Evolutionary conservation across 1,140 invertebrate species (phyloP).

Genomic region (Ostrea edulis): DNA sequence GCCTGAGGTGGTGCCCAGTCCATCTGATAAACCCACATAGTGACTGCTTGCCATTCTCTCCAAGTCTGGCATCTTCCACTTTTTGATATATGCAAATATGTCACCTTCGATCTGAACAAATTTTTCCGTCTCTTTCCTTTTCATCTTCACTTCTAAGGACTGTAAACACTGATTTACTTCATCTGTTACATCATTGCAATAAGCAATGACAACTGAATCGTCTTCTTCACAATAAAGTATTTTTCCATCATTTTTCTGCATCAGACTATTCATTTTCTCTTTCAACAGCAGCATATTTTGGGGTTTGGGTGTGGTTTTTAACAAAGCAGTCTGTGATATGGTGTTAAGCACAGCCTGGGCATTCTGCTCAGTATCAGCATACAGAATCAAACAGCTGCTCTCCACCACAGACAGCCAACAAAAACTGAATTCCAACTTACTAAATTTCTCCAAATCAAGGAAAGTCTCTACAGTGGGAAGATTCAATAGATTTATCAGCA

Average conservation of each 20-base stretch:
- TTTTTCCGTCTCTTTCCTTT: slow-evolving; percentile 5
- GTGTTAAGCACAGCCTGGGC: neutral
- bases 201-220: neutral
- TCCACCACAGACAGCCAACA: neutral
- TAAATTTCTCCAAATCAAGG: neutral
- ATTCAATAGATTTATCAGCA: neutral
- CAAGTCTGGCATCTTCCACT: slow-evolving; percentile 9
- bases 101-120: slow-evolving; percentile 12
- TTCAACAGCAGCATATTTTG: neutral
- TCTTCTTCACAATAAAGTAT: neutral
- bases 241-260: slow-evolving; percentile 16
- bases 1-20: neutral
- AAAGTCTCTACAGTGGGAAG: neutral
- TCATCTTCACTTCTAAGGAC: neutral
- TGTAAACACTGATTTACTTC: slow-evolving; percentile 5
- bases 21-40: neutral
- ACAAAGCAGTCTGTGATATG: neutral
- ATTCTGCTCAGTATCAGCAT: slow-evolving; percentile 3
- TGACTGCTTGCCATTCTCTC: slow-evolving; percentile 7
- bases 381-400: neutral
- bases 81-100: neutral
- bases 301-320: neutral
- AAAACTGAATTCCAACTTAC: neutral
- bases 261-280: neutral
- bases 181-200: neutral